phyloP scores from a whole-genome alignment of 1,140 invertebrate species.

The Caenorhabditis latens region DNA sequence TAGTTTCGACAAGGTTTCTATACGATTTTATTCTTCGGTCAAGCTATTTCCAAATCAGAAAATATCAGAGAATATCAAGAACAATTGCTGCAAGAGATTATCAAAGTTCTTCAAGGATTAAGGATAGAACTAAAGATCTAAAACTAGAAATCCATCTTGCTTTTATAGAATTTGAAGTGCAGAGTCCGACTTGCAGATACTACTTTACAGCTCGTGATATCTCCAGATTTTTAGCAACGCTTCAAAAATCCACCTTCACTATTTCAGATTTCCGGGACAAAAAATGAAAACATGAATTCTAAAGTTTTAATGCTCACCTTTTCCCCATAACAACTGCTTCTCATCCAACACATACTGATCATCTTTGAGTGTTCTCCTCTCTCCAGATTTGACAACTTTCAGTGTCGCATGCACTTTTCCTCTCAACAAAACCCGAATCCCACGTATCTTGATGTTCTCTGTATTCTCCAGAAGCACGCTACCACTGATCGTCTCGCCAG shows the following conservation, averaged over 20 bases:
- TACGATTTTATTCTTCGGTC: too few relatives aligned
- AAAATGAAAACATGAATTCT: not conserved
- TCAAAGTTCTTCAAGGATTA: too few relatives aligned
- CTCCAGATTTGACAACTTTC: slow-evolving; percentile 86
- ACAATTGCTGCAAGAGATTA: too few relatives aligned
- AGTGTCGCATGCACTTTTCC: slow-evolving; percentile 87
- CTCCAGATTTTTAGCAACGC: too few relatives aligned
- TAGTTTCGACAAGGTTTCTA: not conserved
- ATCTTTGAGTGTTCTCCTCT: slow-evolving; percentile 85
- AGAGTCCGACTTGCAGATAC: too few relatives aligned
- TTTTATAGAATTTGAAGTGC: too few relatives aligned
- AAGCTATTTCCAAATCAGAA: too few relatives aligned
- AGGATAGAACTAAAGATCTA: too few relatives aligned
- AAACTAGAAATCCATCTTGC: too few relatives aligned
- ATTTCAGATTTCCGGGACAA: not conserved
- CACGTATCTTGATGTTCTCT: slow-evolving; percentile 80
- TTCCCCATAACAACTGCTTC: slow-evolving; percentile 85
- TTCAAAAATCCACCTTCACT: too few relatives aligned
- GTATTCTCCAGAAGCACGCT: slow-evolving; percentile 74
- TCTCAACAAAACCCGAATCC: slow-evolving; percentile 84
- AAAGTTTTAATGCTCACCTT: slow-evolving; percentile 81
- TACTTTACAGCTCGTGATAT: too few relatives aligned
- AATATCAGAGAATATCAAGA: too few relatives aligned
- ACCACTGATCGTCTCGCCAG: slow-evolving; percentile 71
- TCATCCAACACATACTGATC: slow-evolving; percentile 88